Conservation (phyloP, 2,888 invertebrate species). For the Uropetala carovei region DNA sequence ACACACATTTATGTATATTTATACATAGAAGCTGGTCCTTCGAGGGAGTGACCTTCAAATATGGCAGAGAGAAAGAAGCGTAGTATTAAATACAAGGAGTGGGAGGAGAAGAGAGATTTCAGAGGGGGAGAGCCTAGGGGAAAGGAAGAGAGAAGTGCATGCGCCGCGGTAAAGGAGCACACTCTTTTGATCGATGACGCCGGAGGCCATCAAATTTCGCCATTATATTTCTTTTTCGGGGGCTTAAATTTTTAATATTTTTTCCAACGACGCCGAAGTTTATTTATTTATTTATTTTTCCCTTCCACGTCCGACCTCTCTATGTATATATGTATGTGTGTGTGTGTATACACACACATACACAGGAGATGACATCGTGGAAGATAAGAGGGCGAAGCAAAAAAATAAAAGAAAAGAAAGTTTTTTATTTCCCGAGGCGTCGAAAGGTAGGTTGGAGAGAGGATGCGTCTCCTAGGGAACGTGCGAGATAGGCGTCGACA, state of each 20-base stretch:
- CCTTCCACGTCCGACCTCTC: neutral
- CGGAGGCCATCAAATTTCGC: neutral
- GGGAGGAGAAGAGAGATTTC: no score
- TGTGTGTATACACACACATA: no score
- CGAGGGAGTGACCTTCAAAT: no score
- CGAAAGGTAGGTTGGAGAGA: neutral
- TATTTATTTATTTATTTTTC: neutral
- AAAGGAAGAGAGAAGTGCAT: no score
- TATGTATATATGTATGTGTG: no score
- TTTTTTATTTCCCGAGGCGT: neutral
- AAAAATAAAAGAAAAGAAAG: no score
- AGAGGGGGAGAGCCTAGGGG: no score
- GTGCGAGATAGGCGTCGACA: neutral
- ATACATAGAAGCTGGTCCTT: no score
- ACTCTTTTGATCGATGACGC: slow-evolving; percentile 7
- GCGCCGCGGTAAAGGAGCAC: neutral
- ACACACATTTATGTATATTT: no score
- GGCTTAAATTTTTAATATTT: neutral
- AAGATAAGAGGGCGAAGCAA: neutral
- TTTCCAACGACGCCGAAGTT: neutral
- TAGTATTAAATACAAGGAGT: no score
- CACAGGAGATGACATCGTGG: neutral
- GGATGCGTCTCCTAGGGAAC: neutral
- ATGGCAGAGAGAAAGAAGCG: no score
- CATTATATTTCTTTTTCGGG: neutral